Conservation (phyloP, 2,888 invertebrate genomes). For the Xestia xanthographa region DNA sequence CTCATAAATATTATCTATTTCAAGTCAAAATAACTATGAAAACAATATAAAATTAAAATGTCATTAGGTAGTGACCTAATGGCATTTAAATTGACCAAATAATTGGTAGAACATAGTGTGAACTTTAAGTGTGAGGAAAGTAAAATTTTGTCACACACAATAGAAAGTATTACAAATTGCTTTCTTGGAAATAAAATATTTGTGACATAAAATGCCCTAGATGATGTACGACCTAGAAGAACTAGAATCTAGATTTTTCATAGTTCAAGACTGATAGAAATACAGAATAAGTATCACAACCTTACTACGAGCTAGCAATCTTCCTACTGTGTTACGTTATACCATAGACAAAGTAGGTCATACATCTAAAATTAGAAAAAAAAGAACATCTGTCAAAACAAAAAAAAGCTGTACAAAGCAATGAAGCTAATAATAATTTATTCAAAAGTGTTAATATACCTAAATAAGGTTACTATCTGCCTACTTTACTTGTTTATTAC, state of each 20-base stretch:
- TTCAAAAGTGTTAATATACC: conserved; percentile 42
- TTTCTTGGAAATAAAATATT: not conserved
- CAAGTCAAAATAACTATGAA: not conserved
- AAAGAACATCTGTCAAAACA: conserved; percentile 22
- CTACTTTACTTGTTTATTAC: not conserved
- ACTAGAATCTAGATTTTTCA: not conserved
- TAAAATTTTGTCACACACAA: not conserved
- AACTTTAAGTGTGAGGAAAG: not conserved
- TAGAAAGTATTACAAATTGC: not conserved
- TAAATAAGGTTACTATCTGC: not conserved
- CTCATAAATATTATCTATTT: not conserved
- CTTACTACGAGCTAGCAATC: not conserved
- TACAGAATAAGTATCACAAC: not conserved
- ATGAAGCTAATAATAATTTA: conserved; percentile 1
- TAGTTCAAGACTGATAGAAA: not conserved
- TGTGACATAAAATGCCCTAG: not conserved
- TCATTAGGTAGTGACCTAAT: conserved; percentile 21
- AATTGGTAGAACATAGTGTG: not conserved
- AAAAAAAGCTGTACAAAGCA: not conserved
- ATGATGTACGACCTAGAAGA: not conserved
- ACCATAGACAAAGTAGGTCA: conserved; percentile 6
- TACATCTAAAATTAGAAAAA: not conserved
- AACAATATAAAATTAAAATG: conserved; percentile 8
- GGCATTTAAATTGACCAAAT: conserved; percentile 14
- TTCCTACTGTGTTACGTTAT: too few species aligned